phyloP scores from a whole-genome alignment of 2,888 invertebrate species.

The Machimus rusticus region DNA sequence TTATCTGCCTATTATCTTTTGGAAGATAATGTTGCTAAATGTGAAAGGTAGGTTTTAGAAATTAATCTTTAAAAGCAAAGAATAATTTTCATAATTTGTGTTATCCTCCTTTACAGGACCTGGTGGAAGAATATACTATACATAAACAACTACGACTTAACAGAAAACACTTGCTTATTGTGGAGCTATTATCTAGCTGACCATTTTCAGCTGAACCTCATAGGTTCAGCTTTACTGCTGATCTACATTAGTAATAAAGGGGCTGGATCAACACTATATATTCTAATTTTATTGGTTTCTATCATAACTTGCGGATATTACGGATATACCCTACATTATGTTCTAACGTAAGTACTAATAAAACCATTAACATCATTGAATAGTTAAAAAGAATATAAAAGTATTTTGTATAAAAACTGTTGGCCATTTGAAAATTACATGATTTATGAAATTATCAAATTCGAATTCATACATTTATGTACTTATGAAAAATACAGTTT shows the following conservation, averaged over 20 bases:
- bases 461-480: too few relatives aligned
- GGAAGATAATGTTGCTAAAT: constrained; percentile 79
- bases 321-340: constrained; percentile 60
- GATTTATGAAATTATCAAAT: too few relatives aligned
- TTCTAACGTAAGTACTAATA: constrained; percentile 61
- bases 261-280: constrained; percentile 53
- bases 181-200: constrained; percentile 51
- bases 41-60: constrained; percentile 54
- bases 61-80: background rate
- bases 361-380: too few relatives aligned
- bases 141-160: constrained; percentile 75
- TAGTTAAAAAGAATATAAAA: too few relatives aligned
- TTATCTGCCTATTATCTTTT: constrained; percentile 72
- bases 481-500: too few relatives aligned
- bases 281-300: constrained; percentile 56
- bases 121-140: constrained; percentile 81
- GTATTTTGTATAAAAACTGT: too few relatives aligned
- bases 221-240: background rate
- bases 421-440: too few relatives aligned
- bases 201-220: constrained; percentile 36
- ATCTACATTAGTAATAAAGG: constrained; percentile 53
- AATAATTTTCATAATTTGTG: background rate
- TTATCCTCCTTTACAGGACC: constrained; percentile 51
- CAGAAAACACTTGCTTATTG: constrained; percentile 61
- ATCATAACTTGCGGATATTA: constrained; percentile 66